Evolutionary conservation across 2,113 vertebrate species (phyloP), one percentile per base, ranked within the genome.

Genomic region (Electrona antarctica): DNA sequence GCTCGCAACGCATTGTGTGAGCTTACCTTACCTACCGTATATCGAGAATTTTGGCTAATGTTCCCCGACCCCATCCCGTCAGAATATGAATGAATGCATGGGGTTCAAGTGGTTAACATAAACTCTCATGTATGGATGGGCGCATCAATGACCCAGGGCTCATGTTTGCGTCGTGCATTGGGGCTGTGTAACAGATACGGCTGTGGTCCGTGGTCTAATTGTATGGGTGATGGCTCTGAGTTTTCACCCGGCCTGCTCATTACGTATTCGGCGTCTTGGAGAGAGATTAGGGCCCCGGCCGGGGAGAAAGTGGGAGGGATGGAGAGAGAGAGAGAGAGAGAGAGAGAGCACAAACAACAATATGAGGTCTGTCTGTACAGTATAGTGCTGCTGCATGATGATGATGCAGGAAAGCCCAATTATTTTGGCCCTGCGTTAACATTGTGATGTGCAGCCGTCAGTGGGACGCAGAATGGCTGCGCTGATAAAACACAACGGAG

Each of bases 331-430:
- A 33, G 66, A 5, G 12, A 41, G 13, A 7, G 8, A 13, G 4
- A 8, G 58, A 45, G 50, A 15, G 60, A 57, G 69, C 48, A 70
- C 57, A 68, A 75, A 79, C 77, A 74, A 89, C 85, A 89, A 83
- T 83, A 71, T 56, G 10, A 66, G 75, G 77, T 67, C 75, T 81
- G 81, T 78, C 21, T 83, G 49, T 71, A 62, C 48, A 65, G 58
- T 80, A 74, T 66, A 57, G 72, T 58, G 58, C 51, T 41, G 60
- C 64, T 65, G 56, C 6, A 21, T 21, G 21, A 21, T 21, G 21
- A 21, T 21, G 21, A 21, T 21, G 21, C 56, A 49, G 67, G 77
- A 70, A 79, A 74, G 78, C 45, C 77, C 79, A n/a, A n/a, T 21
- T 21, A 1, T 67, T 65, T 64, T 73, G 41, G 66, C 67, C 41